phyloP scores from a whole-genome alignment of 2,888 invertebrate species.

The Xestia sexstrigata region DNA sequence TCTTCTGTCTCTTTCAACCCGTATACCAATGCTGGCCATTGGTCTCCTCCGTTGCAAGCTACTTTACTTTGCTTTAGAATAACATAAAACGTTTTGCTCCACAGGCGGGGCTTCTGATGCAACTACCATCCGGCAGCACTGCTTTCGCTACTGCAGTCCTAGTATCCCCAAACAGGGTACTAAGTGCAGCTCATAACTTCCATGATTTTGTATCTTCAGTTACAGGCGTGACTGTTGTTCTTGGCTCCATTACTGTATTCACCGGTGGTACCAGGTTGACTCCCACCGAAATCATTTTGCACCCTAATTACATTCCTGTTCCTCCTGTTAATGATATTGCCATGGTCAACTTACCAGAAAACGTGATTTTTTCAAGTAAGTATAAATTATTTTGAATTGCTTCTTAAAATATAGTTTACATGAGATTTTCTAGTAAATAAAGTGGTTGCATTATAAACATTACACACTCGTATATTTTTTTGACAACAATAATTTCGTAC shows the following conservation, averaged over 20 bases:
- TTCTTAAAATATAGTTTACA: not conserved
- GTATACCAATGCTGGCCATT: not conserved
- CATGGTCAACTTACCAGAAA: conserved; percentile 67
- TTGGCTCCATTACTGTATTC: conserved; percentile 76
- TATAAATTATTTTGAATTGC: too few species aligned
- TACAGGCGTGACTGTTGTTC: conserved; percentile 72
- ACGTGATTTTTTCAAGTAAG: conserved; percentile 10
- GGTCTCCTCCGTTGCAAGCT: not conserved
- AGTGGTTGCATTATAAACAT: too few species aligned
- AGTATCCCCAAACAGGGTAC: conserved; percentile 60
- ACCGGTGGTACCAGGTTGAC: conserved; percentile 74
- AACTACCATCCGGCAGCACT: conserved; percentile 34
- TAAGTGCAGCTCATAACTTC: conserved; percentile 80
- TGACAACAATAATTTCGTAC: not conserved
- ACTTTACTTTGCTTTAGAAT: not conserved
- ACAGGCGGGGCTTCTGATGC: conserved; percentile 70
- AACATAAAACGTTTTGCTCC: not conserved
- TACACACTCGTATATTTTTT: not conserved
- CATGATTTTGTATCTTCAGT: conserved; percentile 68
- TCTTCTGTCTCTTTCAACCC: not conserved
- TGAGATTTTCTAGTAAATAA: too few species aligned
- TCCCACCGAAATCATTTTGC: conserved; percentile 70
- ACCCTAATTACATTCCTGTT: conserved; percentile 72
- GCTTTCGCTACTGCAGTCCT: conserved; percentile 72
- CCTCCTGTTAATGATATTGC: conserved; percentile 77